A percentile compares a stretch with the other conserved stretches of the same genome.
Conservation (phyloP, 2,797 vertebrate genomes). For the Holocentrus rufus region DNA sequence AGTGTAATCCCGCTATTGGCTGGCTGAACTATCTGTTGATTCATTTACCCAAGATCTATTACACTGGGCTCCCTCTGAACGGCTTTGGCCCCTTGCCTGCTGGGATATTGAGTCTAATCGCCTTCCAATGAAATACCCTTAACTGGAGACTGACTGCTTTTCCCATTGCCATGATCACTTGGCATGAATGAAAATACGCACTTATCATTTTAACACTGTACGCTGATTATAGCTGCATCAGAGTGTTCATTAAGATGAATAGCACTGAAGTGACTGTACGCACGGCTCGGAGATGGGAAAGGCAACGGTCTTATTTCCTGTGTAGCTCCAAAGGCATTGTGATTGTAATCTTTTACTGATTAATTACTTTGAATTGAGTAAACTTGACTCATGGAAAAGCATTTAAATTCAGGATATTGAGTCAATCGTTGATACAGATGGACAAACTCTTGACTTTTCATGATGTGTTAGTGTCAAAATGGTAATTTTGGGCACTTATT, state of each 20-base stretch:
- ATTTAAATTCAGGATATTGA: background rate
- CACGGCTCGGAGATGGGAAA: slow-evolving; percentile 40
- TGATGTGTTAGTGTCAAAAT: background rate
- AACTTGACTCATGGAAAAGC: background rate
- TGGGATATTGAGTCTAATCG: slow-evolving; percentile 71
- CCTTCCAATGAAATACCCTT: slow-evolving; percentile 59
- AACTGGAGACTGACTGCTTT: slow-evolving; percentile 62
- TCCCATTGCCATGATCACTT: slow-evolving; percentile 44
- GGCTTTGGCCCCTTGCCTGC: slow-evolving; percentile 41
- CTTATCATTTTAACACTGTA: slow-evolving; percentile 5
- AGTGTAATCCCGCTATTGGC: slow-evolving; percentile 21
- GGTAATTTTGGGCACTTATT: slow-evolving; percentile 12
- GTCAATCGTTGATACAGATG: background rate
- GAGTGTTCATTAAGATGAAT: background rate
- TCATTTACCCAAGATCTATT: slow-evolving; percentile 42
- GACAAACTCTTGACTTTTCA: slow-evolving; percentile 13
- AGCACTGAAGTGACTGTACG: background rate
- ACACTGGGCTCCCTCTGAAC: slow-evolving; percentile 6
- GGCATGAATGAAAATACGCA: slow-evolving; percentile 28
- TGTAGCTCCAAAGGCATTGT: slow-evolving; percentile 1
- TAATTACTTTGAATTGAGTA: background rate
- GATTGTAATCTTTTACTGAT: background rate
- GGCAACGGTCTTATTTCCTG: slow-evolving; percentile 31
- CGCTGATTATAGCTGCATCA: background rate
- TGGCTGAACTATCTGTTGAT: slow-evolving; percentile 7